A percentile compares a stretch with the other conserved stretches of the same genome.
phyloP scores from a whole-genome alignment of 2,113 vertebrate genomes.

The Oreochromis tanganicae region DNA sequence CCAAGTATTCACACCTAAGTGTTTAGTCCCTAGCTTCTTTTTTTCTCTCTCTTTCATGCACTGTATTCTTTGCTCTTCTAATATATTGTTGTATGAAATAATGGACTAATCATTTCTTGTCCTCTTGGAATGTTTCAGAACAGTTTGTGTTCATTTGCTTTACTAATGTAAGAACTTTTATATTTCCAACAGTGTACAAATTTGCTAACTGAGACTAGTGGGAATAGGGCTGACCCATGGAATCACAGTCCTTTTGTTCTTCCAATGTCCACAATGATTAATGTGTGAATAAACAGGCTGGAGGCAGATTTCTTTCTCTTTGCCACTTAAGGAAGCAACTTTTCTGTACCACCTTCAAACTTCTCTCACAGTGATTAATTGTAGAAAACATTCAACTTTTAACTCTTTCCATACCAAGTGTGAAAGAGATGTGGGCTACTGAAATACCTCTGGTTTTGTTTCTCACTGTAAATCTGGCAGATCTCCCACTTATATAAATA shows the following conservation, averaged over 20 bases:
- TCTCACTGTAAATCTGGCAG: not conserved
- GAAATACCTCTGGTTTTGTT: not conserved
- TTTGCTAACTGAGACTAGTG: not conserved
- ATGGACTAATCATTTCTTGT: not conserved
- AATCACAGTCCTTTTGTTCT: not conserved
- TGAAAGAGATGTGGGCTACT: not conserved
- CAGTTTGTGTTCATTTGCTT: not conserved
- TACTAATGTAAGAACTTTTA: not conserved
- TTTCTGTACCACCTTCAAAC: not conserved
- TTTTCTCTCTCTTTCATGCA: not conserved
- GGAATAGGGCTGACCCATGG: not conserved
- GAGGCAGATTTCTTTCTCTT: not conserved
- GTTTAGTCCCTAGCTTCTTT: not conserved
- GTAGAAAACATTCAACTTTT: not conserved
- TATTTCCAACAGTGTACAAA: not conserved
- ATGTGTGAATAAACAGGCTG: conserved; percentile 16
- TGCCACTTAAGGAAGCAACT: conserved; percentile 8
- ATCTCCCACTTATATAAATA: conserved; percentile 16
- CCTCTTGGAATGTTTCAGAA: not conserved
- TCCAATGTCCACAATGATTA: not conserved
- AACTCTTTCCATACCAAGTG: not conserved
- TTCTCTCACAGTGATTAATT: not conserved
- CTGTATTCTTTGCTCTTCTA: not conserved
- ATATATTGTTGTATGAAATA: not conserved
- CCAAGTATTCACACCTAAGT: not conserved